These are phyloP conservation scores for Latrodectus geometricus DNA, from an alignment of 1,140 invertebrate genomes.

Conservation along the genomic window DNA sequence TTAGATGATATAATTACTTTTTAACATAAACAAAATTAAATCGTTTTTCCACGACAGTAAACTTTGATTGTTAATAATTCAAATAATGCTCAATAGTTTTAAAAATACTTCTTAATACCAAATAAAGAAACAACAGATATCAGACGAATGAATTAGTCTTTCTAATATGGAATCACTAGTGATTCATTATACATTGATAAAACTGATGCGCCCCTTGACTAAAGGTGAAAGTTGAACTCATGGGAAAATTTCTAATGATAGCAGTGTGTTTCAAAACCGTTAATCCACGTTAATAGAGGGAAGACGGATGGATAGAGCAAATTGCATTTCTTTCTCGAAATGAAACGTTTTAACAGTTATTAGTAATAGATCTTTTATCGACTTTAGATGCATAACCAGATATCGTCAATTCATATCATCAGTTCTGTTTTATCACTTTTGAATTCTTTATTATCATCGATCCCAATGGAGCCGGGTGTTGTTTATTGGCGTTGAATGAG, in stretches of 20 bases:
- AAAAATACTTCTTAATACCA: too few relatives aligned
- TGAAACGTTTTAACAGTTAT: conserved; percentile 25
- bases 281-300: neutral
- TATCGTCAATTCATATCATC: neutral
- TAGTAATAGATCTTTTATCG: conserved; percentile 22
- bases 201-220: neutral
- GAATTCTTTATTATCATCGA: neutral
- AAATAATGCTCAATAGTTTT: too few relatives aligned
- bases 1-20: too few relatives aligned
- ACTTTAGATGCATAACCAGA: conserved; percentile 19
- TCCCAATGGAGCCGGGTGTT: neutral
- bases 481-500: neutral
- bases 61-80: too few relatives aligned
- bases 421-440: neutral
- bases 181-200: neutral
- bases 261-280: neutral
- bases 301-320: conserved; percentile 4
- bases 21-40: too few relatives aligned
- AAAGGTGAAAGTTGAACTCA: conserved; percentile 35
- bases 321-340: neutral
- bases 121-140: too few relatives aligned
- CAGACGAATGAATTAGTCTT: too few relatives aligned
- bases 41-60: too few relatives aligned
- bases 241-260: neutral
- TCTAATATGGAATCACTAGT: too few relatives aligned